Evolutionary conservation across 2,113 vertebrate species (phyloP), one percentile per base, ranked within the genome.

Genomic region (Neoarius graeffei): DNA sequence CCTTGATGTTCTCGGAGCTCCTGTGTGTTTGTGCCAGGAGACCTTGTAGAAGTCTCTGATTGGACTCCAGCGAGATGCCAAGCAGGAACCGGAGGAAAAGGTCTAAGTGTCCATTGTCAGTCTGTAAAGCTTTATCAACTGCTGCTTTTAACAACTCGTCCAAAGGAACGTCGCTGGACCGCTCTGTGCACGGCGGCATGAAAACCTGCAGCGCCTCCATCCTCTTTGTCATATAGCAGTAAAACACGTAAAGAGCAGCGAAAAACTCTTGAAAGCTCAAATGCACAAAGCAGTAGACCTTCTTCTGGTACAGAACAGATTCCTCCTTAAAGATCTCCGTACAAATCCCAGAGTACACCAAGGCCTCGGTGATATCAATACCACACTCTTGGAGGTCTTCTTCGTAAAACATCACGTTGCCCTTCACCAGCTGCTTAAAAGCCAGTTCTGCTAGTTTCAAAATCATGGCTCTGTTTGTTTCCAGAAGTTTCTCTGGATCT

Each of bases 261-360:
- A 87, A 82, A 83, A 87, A 87, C 80, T 87, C 86, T 56, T 87
- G 86, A 83, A 87, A 87, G 56, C 86, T 87, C 17, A 87, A 66
- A 87, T 87, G 86, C 7, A 87, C 81, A 7, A 87, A 87, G 80
- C 66, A 82, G 84, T 62, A 85, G 35, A 85, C 84, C 54, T 85
- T 85, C 71, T 48, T 76, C 20, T 74, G 84, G 84, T 76, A 82
- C 17, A 77, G 42, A 20, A 83, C 77, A 83, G 17, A 82, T 27
- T 86, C 84, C 35, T 74, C 56, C 35, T 87, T 87, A 14, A 87
- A 87, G 86, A 87, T 87, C 80, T 87, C 60, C 20, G 86, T 87
- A 54, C 86, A 87, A 59, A 87, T 83, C 66, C 86, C 86, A 35
- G 86, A 82, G 67, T 87, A 60, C 15, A 81, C 56, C 48, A 79